Conservation (phyloP, 2,797 vertebrate genomes). For the Stomatorhinus walkeri region DNA sequence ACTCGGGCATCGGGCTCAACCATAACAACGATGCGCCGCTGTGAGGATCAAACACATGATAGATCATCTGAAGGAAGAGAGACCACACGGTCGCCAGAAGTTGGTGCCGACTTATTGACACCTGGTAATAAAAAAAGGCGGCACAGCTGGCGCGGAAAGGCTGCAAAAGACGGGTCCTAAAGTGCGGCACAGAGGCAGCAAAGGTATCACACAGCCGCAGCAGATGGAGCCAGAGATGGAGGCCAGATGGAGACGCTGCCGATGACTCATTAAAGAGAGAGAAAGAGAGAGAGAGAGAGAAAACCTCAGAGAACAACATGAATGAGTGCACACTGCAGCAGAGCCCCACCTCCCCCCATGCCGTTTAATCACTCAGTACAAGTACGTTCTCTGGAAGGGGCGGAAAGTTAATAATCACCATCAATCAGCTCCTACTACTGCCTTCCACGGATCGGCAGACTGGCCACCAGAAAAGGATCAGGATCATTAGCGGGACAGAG, state of each 20-base stretch:
- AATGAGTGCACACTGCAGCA: neutral
- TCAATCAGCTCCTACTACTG: neutral
- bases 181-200: neutral
- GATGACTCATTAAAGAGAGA: neutral
- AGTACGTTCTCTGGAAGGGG: neutral
- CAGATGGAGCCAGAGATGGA: neutral
- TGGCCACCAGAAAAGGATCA: neutral
- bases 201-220: neutral
- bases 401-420: constrained; percentile 15
- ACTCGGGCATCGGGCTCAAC: neutral
- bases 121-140: neutral
- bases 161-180: neutral
- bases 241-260: neutral
- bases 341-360: neutral
- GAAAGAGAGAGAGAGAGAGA: neutral
- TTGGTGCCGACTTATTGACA: neutral
- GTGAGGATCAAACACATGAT: neutral
- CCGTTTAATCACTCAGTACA: neutral
- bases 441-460: neutral
- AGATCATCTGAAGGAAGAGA: neutral
- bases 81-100: neutral
- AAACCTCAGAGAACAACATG: neutral
- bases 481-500: neutral
- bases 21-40: neutral
- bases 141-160: neutral